Evolutionary conservation across 2,113 vertebrate genomes (phyloP), one percentile per base, ranked within the genome.

Genomic region (Scalopus aquaticus): DNA sequence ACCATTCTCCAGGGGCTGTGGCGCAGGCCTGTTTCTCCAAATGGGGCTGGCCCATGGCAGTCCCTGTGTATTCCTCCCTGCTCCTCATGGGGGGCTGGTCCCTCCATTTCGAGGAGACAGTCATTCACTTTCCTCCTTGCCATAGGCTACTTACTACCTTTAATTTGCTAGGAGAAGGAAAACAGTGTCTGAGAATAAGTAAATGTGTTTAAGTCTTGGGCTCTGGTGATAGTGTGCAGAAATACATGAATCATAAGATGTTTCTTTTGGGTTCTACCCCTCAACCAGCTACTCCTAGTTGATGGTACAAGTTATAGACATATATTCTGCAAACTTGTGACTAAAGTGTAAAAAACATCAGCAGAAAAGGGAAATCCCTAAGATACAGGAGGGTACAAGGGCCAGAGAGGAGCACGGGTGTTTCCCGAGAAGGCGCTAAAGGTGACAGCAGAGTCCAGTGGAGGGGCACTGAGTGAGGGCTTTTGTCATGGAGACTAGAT

Each of bases 1-100:
- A 85, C 87, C 37, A 2, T 94, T 82, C 95, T 94, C 95, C 78
- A 79, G 97, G 95, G 95, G 97, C 94, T 79, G 51, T 95, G 92
- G 93, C 10, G 0, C 51, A 72, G 73, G 74, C 77, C 88, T 94
- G 35, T 54, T 9, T 92, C 96, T 97, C 97, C 65, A 16, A 90
- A 92, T 87, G 4, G 0, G 80, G 30, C 91, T 81, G 79, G 88
- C 32, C 88, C 0, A 0, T 81, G 64, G 93, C 0, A 15, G 56
- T 1, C 62, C 88, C 69, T 15, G 0, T 62, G 96, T 95, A 88
- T 49, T 64, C 69, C 62, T 84, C 60, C 19, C 84, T 44, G 73
- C 69, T 88, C 39, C 82, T 46, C 20, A 0, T 32, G 58, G 64
- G 78, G 65, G 69, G 17, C 51, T 54, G 49, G 20, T 58, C n/a